Percentiles rank a stretch among this genome's conserved stretches.
phyloP scores from a whole-genome alignment of 2,888 invertebrate species.

The Tenthredo amoena region DNA sequence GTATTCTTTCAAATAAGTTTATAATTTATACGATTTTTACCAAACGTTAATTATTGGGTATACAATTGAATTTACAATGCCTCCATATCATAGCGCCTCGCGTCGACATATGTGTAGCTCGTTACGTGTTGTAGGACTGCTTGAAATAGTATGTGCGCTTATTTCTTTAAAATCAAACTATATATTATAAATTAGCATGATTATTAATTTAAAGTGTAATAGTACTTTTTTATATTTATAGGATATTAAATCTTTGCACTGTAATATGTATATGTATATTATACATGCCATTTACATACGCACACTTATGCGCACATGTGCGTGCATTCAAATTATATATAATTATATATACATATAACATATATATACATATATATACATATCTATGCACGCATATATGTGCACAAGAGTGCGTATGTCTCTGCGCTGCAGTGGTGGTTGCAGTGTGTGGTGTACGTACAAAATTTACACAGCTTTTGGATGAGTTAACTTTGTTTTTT shows the following conservation, averaged over 20 bases:
- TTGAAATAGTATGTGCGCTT: conserved; percentile 22
- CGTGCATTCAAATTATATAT: conserved; percentile 28
- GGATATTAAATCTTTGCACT: conserved; percentile 58
- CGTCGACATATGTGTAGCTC: conserved; percentile 4
- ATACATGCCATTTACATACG: background rate
- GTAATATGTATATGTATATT: conserved; percentile 29
- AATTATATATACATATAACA: too few species aligned
- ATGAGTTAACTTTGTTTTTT: conserved; percentile 55
- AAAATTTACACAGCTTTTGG: conserved; percentile 64
- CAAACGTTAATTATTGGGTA: background rate
- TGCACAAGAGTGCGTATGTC: background rate
- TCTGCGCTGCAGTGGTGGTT: conserved; percentile 57
- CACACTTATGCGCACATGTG: conserved; percentile 65
- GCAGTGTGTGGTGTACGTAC: conserved; percentile 64
- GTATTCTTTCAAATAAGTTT: conserved; percentile 50
- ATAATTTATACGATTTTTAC: background rate
- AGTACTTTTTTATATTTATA: conserved; percentile 58
- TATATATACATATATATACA: too few species aligned
- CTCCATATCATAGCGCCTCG: conserved; percentile 24
- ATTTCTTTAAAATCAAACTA: conserved; percentile 49
- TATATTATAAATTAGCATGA: conserved; percentile 31
- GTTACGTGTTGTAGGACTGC: conserved; percentile 39
- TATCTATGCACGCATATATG: background rate
- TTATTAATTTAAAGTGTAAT: conserved; percentile 19
- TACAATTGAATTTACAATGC: conserved; percentile 19